Percentiles rank a stretch among this genome's conserved stretches.
These are phyloP conservation scores for Synanthedon tipuliformis DNA, from an alignment of 2,888 invertebrate species.

Conservation along the genomic window DNA sequence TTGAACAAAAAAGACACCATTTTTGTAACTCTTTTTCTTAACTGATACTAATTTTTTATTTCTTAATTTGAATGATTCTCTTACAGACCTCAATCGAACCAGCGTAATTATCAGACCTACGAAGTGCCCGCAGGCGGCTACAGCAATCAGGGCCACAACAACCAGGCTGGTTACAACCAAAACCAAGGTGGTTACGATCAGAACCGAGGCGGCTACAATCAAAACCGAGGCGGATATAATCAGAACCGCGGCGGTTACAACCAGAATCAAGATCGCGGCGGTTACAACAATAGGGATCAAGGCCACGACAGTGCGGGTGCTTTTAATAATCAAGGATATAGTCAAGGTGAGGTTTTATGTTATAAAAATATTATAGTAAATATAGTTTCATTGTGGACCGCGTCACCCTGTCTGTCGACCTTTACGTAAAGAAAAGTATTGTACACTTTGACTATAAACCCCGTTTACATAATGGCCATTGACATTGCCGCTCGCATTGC, in stretches of 20 bases:
- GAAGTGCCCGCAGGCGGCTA: conserved; percentile 50
- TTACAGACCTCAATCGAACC: conserved; percentile 37
- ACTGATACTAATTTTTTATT: too few relatives aligned
- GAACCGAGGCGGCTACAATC: conserved; percentile 3
- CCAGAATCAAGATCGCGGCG: conserved; percentile 9
- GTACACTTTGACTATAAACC: too few relatives aligned
- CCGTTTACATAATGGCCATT: too few relatives aligned
- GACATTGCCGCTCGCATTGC: too few relatives aligned
- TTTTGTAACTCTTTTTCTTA: too few relatives aligned
- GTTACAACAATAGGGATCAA: conserved; percentile 10
- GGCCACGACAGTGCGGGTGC: conserved; percentile 7
- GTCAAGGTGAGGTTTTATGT: conserved; percentile 1
- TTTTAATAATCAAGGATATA: conserved; percentile 7
- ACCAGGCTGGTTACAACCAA: conserved; percentile 10
- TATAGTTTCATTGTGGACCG: too few relatives aligned
- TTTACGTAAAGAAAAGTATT: too few relatives aligned
- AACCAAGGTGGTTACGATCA: conserved; percentile 1
- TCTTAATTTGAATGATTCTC: neutral
- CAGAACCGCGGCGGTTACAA: conserved; percentile 11
- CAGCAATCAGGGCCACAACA: conserved; percentile 9
- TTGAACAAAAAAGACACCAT: too few relatives aligned
- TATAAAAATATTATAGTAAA: too few relatives aligned
- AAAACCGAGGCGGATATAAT: conserved; percentile 12
- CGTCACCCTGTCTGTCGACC: too few relatives aligned
- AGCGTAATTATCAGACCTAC: conserved; percentile 42